Percentiles rank a stretch among this genome's conserved stretches.
Evolutionary conservation across 92 coral and sea anemone genomes (phyloP).

Genomic region (Zoanthus sociatus): DNA sequence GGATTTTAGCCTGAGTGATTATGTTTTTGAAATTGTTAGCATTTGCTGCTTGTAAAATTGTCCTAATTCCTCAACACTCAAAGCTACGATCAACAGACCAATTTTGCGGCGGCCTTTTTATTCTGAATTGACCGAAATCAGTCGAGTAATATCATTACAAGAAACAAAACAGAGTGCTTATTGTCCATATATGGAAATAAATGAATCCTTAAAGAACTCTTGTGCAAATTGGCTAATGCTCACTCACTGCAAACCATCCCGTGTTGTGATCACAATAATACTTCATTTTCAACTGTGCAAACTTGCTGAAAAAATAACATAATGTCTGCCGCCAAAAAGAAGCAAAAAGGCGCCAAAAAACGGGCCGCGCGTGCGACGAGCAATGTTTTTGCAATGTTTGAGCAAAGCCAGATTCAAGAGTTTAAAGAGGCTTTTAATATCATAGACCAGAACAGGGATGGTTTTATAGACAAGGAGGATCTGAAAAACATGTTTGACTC

Average conservation of each 20-base stretch:
- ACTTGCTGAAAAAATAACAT: neutral
- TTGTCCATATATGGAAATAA: slow-evolving; percentile 39
- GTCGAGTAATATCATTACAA: slow-evolving; percentile 32
- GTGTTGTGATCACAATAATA: neutral
- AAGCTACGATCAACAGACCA: slow-evolving; percentile 37
- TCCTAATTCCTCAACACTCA: neutral
- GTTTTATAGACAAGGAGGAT: slow-evolving; percentile 91
- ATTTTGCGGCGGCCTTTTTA: slow-evolving; percentile 37
- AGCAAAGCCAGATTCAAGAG: slow-evolving; percentile 99
- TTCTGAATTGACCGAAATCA: slow-evolving; percentile 39
- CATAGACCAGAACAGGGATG: slow-evolving; percentile 98
- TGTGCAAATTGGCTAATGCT: slow-evolving; percentile 5
- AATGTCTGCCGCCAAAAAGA: slow-evolving; percentile 66
- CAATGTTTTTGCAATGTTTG: slow-evolving; percentile 98
- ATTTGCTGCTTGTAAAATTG: slow-evolving; percentile 11
- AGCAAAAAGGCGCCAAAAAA: slow-evolving; percentile 91
- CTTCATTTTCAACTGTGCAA: neutral
- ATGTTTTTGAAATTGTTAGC: neutral
- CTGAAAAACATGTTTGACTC: slow-evolving; percentile 94
- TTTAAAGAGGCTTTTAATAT: slow-evolving; percentile 98
- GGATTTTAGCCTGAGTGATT: neutral
- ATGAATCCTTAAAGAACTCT: slow-evolving; percentile 20
- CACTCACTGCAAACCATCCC: slow-evolving; percentile 32
- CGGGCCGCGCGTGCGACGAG: slow-evolving; percentile 95
- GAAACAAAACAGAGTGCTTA: slow-evolving; percentile 24